Conservation (phyloP, 2,113 vertebrate genomes). For the Dipodomys stephensi region DNA sequence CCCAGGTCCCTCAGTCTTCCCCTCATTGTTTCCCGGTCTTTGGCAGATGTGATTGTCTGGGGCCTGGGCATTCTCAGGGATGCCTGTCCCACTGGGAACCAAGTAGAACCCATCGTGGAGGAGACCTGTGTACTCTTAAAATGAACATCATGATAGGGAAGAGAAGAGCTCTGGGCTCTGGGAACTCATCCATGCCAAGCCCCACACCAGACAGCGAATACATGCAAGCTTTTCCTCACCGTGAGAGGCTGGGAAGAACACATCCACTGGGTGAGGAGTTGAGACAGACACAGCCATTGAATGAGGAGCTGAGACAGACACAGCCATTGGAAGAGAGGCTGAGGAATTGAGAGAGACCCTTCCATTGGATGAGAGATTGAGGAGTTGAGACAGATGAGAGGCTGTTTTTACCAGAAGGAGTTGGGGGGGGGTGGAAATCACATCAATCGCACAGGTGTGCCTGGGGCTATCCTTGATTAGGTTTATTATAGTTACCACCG, state of each 20-base stretch:
- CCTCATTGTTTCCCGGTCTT: neutral
- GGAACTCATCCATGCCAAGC: no score
- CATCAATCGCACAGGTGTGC: neutral
- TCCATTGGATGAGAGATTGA: no score
- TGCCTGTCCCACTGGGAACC: neutral
- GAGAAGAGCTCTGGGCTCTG: neutral
- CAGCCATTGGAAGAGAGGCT: no score
- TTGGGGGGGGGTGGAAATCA: no score
- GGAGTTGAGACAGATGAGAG: no score
- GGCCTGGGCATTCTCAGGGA: neutral
- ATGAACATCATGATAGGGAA: neutral
- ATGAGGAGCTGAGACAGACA: no score
- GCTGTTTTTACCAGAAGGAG: no score
- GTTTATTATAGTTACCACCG: neutral
- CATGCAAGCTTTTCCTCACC: neutral
- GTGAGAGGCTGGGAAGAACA: neutral
- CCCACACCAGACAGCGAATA: neutral
- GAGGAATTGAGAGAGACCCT: no score
- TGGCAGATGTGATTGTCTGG: neutral
- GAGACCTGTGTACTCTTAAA: neutral
- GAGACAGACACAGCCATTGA: no score
- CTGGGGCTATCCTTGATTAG: neutral
- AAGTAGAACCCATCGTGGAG: neutral
- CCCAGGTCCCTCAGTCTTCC: no score
- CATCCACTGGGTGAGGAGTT: neutral